phyloP scores from a whole-genome alignment of 2,797 vertebrate genomes.

The Catamblyrhynchus diadema region DNA sequence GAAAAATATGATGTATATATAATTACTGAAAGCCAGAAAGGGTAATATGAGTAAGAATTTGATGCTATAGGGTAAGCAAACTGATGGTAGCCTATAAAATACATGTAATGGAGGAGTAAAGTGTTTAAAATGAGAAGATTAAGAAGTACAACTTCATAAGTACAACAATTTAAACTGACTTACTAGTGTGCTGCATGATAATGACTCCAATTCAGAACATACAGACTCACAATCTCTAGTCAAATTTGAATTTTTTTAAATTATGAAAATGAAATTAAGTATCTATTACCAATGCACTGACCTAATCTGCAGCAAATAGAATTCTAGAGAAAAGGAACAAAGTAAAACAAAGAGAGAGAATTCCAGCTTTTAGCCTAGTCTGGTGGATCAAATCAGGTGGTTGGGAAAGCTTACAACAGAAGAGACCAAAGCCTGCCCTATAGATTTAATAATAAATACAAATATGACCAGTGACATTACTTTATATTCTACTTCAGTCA shows the following conservation, averaged over 20 bases:
- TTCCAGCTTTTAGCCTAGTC: background rate
- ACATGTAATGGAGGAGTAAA: background rate
- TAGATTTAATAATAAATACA: constrained; percentile 20
- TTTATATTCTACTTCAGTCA: background rate
- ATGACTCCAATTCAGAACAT: background rate
- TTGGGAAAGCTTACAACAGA: background rate
- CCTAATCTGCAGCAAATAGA: background rate
- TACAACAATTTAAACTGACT: background rate
- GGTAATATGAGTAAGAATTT: background rate
- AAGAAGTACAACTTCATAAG: background rate
- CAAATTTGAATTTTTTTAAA: background rate
- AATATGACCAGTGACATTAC: background rate
- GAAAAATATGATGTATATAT: background rate
- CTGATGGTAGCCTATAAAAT: background rate
- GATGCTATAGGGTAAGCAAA: background rate
- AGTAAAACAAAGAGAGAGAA: background rate
- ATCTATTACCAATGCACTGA: background rate
- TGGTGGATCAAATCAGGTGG: background rate
- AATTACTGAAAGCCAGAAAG: background rate
- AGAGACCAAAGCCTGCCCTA: background rate
- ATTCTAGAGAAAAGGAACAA: background rate
- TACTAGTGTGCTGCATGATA: background rate
- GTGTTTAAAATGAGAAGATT: background rate
- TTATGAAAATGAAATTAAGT: background rate
- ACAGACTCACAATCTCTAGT: background rate